Conservation (phyloP, 1,140 invertebrate species). For the Helicoverpa armigera region DNA sequence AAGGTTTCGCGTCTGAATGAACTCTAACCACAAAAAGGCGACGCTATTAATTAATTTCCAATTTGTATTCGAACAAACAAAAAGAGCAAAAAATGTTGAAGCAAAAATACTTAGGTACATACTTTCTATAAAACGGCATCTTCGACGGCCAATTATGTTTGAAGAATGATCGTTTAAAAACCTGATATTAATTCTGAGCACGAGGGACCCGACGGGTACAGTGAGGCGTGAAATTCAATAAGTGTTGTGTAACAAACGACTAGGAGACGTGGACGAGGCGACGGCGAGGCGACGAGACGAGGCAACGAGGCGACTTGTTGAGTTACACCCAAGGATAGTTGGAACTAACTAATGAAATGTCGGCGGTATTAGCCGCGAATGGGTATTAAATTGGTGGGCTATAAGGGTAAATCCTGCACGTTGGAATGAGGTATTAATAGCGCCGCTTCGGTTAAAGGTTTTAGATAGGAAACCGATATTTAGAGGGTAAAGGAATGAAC, state of each 20-base stretch:
- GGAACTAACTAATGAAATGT: slow-evolving; percentile 37
- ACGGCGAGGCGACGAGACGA: slow-evolving; percentile 21
- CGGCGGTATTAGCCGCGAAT: slow-evolving; percentile 9
- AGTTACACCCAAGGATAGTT: slow-evolving; percentile 26
- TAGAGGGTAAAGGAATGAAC: not conserved
- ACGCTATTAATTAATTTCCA: slow-evolving; percentile 11
- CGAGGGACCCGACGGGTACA: slow-evolving; percentile 59
- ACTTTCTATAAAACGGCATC: not conserved
- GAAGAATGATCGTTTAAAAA: slow-evolving; percentile 58
- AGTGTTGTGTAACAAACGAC: slow-evolving; percentile 63
- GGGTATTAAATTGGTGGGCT: slow-evolving; percentile 26
- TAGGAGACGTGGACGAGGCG: slow-evolving; percentile 51
- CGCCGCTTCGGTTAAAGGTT: slow-evolving; percentile 9
- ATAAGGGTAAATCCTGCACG: slow-evolving; percentile 20
- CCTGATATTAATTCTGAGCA: slow-evolving; percentile 69
- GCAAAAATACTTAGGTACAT: not conserved
- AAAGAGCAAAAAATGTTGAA: not conserved
- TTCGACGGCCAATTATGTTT: slow-evolving; percentile 43
- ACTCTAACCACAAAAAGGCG: not conserved
- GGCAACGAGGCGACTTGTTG: slow-evolving; percentile 31
- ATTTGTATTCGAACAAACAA: slow-evolving; percentile 20
- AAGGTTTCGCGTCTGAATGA: not conserved
- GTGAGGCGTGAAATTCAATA: slow-evolving; percentile 74
- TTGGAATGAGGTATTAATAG: slow-evolving; percentile 20
- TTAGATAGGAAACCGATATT: not conserved